Evolutionary conservation across 2,888 invertebrate species (phyloP), one percentile per base, ranked within the genome.

Genomic region (Neria commutata): DNA sequence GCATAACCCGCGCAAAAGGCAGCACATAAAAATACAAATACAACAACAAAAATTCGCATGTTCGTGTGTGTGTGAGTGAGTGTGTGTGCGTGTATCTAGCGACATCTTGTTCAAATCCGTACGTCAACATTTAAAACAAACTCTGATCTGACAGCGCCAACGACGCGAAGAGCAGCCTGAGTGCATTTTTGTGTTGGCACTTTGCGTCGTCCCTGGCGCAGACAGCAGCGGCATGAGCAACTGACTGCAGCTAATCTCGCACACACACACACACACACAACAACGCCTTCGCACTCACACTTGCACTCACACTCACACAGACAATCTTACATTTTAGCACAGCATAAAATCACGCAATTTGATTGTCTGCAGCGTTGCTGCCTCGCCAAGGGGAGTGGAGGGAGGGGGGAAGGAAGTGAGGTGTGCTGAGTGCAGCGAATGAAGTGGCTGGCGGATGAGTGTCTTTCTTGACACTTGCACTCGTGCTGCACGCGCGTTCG

Each of bases 1-100:
- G n/a, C n/a, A n/a, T n/a, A n/a, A n/a, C 56, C 67, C 66, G 71
- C 71, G 69, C 71, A 71, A 68, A 69, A 68, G 61, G 70, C 62
- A 60, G 56, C n/a, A n/a, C n/a, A n/a, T n/a, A n/a, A n/a, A n/a
- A n/a, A n/a, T n/a, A n/a, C n/a, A n/a, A n/a, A n/a, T n/a, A n/a
- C n/a, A n/a, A n/a, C n/a, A n/a, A n/a, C n/a, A n/a, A n/a, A n/a
- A n/a, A n/a, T n/a, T n/a, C n/a, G n/a, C n/a, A n/a, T n/a, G n/a
- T n/a, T n/a, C n/a, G n/a, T n/a, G n/a, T n/a, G n/a, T n/a, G n/a
- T n/a, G n/a, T n/a, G n/a, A n/a, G n/a, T n/a, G n/a, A n/a, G n/a
- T n/a, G n/a, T n/a, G n/a, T n/a, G n/a, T n/a, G n/a, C n/a, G n/a
- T n/a, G n/a, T n/a, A n/a, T n/a, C n/a, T 25, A 50, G n/a, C n/a